These are phyloP conservation scores for Phasianus colchicus DNA, from an alignment of 2,113 vertebrate species.

Conservation along the genomic window DNA sequence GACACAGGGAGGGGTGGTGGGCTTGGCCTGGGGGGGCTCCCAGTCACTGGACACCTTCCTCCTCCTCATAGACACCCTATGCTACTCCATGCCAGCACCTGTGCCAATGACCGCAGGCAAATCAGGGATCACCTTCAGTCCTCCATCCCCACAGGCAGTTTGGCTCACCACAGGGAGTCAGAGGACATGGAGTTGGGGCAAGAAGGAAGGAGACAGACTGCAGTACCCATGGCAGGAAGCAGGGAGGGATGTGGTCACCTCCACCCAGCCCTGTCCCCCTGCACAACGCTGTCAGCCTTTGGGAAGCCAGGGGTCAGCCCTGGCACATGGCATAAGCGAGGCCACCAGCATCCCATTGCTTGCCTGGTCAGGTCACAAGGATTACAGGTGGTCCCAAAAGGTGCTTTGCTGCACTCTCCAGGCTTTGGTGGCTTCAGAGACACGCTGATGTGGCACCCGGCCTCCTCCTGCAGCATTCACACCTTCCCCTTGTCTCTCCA, in stretches of 20 bases:
- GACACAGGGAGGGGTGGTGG: not conserved
- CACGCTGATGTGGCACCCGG: not conserved
- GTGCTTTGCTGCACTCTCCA: not conserved
- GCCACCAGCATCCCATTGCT: not conserved
- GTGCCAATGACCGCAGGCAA: not conserved
- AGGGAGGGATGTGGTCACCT: not conserved
- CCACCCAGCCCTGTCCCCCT: not conserved
- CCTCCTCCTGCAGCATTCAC: not conserved
- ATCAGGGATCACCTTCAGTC: not conserved
- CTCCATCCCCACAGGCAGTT: not conserved
- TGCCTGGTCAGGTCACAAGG: not conserved
- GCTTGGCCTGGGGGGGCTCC: not conserved
- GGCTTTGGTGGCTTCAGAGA: not conserved
- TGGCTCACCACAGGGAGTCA: not conserved
- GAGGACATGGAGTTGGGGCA: not conserved
- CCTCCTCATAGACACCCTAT: not conserved
- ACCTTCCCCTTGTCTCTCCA: conserved; percentile 6
- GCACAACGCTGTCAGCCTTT: not conserved
- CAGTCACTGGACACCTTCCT: not conserved
- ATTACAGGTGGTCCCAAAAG: not conserved
- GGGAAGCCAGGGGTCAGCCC: too few species aligned
- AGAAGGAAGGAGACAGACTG: not conserved
- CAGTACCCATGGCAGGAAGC: not conserved
- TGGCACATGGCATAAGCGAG: not conserved
- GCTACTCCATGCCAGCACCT: not conserved